Percentiles rank a stretch among this genome's conserved stretches.
These are phyloP conservation scores for Smittia sp. DNA, from an alignment of 2,888 invertebrate genomes.

Conservation along the genomic window DNA sequence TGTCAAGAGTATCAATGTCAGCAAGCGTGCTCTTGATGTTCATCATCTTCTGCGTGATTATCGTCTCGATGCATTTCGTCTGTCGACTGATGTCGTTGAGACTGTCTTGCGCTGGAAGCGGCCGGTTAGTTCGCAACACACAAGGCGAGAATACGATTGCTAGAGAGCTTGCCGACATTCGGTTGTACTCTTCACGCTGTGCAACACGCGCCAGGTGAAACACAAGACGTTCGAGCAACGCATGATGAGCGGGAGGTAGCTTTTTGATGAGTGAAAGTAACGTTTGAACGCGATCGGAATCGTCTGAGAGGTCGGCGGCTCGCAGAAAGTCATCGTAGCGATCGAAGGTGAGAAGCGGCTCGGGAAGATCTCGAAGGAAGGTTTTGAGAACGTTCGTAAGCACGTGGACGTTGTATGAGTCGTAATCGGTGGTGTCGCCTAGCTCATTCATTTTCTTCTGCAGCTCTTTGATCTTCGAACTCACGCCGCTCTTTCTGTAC, in stretches of 20 bases:
- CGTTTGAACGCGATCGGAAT: slow-evolving; percentile 77
- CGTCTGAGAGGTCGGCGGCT: slow-evolving; percentile 80
- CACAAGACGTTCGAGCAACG: slow-evolving; percentile 86
- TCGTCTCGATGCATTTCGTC: slow-evolving; percentile 85
- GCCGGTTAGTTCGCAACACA: slow-evolving; percentile 81
- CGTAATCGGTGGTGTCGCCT: slow-evolving; percentile 67
- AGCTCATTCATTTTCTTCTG: slow-evolving; percentile 72
- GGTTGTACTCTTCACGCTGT: slow-evolving; percentile 78
- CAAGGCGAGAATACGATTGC: slow-evolving; percentile 96
- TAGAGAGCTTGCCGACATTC: slow-evolving; percentile 87
- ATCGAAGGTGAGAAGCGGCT: slow-evolving; percentile 88
- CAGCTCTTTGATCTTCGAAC: slow-evolving; percentile 76
- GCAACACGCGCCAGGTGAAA: slow-evolving; percentile 90
- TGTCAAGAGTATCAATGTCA: slow-evolving; percentile 87
- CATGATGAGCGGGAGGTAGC: slow-evolving; percentile 83
- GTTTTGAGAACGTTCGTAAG: slow-evolving; percentile 83
- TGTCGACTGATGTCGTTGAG: slow-evolving; percentile 86
- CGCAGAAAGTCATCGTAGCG: slow-evolving; percentile 92
- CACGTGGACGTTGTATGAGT: slow-evolving; percentile 84
- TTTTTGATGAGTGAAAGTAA: slow-evolving; percentile 84
- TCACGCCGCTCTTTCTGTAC: slow-evolving; percentile 87
- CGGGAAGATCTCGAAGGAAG: slow-evolving; percentile 89
- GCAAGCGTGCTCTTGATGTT: slow-evolving; percentile 82
- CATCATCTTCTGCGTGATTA: slow-evolving; percentile 80
- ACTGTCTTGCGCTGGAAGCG: slow-evolving; percentile 87